Conservation (phyloP, 2,797 vertebrate genomes). For the Spinus olivaceus region DNA sequence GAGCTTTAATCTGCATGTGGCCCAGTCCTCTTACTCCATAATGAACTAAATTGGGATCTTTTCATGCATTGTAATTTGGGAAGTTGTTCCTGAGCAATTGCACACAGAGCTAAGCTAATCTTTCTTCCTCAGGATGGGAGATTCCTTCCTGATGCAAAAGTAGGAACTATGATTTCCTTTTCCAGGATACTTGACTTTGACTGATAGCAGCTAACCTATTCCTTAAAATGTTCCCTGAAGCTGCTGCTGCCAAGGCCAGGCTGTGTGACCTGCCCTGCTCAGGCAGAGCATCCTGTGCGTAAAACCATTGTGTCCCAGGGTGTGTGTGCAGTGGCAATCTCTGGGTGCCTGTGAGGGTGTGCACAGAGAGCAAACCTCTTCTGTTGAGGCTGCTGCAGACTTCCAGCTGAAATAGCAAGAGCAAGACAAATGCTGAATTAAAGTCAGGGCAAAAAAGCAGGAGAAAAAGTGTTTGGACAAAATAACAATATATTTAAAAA, state of each 20-base stretch:
- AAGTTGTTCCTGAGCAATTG: conserved; percentile 61
- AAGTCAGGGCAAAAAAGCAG: conserved; percentile 2
- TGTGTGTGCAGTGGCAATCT: background rate
- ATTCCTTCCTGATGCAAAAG: conserved; percentile 77
- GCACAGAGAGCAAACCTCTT: background rate
- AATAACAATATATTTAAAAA: background rate
- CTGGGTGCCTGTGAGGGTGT: background rate
- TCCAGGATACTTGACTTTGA: conserved; percentile 78
- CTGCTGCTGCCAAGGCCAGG: conserved; percentile 1
- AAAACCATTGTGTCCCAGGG: conserved; percentile 75
- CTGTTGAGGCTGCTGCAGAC: conserved; percentile 9
- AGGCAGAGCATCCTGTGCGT: conserved; percentile 76
- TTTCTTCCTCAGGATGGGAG: conserved; percentile 80
- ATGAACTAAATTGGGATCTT: conserved; percentile 66
- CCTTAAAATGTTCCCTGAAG: conserved; percentile 44
- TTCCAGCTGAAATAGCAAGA: conserved; percentile 43
- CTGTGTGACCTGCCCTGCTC: conserved; percentile 52
- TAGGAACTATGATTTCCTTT: conserved; percentile 73
- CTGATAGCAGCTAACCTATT: conserved; percentile 60
- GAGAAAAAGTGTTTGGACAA: background rate
- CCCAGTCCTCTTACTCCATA: conserved; percentile 50
- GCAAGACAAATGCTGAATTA: conserved; percentile 31
- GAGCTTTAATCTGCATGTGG: conserved; percentile 59
- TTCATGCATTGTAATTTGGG: conserved; percentile 59
- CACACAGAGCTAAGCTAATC: conserved; percentile 70